Evolutionary conservation across 2,797 vertebrate species (phyloP).

Genomic region (Sebastes nivosus): DNA sequence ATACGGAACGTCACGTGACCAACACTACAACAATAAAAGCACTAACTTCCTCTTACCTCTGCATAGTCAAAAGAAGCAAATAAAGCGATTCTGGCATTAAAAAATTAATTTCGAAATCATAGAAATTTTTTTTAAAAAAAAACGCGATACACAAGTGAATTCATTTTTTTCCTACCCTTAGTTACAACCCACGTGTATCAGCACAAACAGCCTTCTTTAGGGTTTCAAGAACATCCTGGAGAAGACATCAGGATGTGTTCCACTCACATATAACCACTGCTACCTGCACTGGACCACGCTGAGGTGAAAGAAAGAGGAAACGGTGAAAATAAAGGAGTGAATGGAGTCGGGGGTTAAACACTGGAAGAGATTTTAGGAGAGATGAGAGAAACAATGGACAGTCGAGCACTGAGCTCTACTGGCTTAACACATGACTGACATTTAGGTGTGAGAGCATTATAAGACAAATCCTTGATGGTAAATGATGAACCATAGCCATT

Average conservation of each 20-base stretch:
- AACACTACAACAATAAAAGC: too few relatives aligned
- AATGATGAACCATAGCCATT: constrained; percentile 7
- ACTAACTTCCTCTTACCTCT: too few relatives aligned
- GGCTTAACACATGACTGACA: neutral
- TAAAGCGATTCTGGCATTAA: too few relatives aligned
- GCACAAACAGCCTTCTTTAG: too few relatives aligned
- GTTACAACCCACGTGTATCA: too few relatives aligned
- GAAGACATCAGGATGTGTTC: neutral
- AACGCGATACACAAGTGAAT: too few relatives aligned
- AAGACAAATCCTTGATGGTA: neutral
- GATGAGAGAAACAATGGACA: neutral
- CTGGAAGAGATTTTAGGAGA: neutral
- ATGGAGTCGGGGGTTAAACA: neutral
- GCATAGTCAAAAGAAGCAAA: too few relatives aligned
- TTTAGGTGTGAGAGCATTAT: neutral
- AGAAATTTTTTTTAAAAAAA: too few relatives aligned
- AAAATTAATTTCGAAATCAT: too few relatives aligned
- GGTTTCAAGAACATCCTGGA: too few relatives aligned
- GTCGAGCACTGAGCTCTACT: neutral
- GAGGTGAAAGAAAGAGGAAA: neutral
- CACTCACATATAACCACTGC: neutral
- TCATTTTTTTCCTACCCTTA: too few relatives aligned
- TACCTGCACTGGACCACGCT: neutral
- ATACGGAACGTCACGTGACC: too few relatives aligned
- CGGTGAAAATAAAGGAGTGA: neutral